Base-by-base conservation (phyloP, 53 echinoderm and acorn worm species). In the Actinopyga echinites region DNA sequence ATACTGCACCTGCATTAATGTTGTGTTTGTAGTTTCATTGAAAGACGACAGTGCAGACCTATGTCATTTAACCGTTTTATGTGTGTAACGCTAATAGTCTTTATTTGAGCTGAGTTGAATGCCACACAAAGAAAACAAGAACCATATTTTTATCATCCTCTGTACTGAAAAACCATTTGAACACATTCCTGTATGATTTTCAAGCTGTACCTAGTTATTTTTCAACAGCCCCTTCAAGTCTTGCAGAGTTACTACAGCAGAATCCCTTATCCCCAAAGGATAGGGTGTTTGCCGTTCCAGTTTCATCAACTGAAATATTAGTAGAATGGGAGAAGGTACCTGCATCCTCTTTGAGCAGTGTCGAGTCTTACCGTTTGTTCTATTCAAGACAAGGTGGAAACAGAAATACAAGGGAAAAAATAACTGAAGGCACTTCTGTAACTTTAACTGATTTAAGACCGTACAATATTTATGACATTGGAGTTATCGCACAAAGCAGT, bases 241-340 rank as follows among this genome's bases (percentile, higher is more conserved):
- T 62, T 5, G 15, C 77, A 77, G 77, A 43, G 54, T 25, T 55
- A 77, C 77, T 26, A 31, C 49, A 49, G 49, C 17, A 45, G 53
- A 54, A 55, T 54, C 26, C 77, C 30, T 55, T 43, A 33, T 52
- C 33, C 56, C 56, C 30, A 25, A 3, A 56, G 28, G 62, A 62
- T 26, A 26, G 21, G 5, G 77, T 77, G 12, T 55, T 23, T 56
- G 77, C 77, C 30, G 54, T 77, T 15, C 77, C 77, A 10, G 54
- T 77, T 32, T 77, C 77, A 25, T 77, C 77, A 12, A 77, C 55
- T 77, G 8, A 77, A 56, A 77, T 77, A 77, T 49, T 45, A 55
- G 55, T 77, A n/a, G 77, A 55, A 43, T 77, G 77, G 77, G 77
- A 15, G 26, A 49, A 26, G 54, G 55, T 55, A 19, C 77, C 77